Conservation (phyloP, 2,888 invertebrate genomes). For the Andricus curvator region DNA sequence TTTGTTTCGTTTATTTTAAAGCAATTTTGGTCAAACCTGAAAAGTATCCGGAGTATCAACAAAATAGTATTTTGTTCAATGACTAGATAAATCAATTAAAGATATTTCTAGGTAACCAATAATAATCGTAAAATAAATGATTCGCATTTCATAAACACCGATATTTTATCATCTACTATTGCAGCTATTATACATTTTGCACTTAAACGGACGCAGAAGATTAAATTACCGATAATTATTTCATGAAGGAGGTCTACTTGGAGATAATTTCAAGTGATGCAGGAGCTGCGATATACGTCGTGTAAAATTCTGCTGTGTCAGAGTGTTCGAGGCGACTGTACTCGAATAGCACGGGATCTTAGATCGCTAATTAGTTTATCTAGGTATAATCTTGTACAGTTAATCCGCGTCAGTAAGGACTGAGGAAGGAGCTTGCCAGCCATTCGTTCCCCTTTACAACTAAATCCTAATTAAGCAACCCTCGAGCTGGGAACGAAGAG, state of each 20-base stretch:
- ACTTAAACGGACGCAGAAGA: neutral
- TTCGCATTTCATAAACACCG: too few relatives aligned
- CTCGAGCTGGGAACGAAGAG: constrained; percentile 61
- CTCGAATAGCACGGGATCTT: constrained; percentile 57
- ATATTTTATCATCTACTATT: too few relatives aligned
- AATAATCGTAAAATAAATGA: too few relatives aligned
- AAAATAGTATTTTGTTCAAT: too few relatives aligned
- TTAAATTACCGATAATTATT: constrained; percentile 13
- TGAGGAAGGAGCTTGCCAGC: constrained; percentile 49
- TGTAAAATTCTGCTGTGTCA: constrained; percentile 44
- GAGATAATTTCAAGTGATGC: constrained; percentile 14
- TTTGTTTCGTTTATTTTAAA: too few relatives aligned
- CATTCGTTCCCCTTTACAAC: constrained; percentile 62
- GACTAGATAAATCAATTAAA: too few relatives aligned
- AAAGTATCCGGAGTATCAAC: too few relatives aligned
- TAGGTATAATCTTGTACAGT: constrained; percentile 69
- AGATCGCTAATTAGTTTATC: constrained; percentile 71
- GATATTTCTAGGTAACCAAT: too few relatives aligned
- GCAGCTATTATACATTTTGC: neutral
- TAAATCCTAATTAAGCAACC: constrained; percentile 72
- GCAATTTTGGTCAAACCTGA: too few relatives aligned
- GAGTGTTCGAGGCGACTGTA: constrained; percentile 46
- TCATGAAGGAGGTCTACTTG: neutral
- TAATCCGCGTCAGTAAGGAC: constrained; percentile 59
- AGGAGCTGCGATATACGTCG: constrained; percentile 43